A percentile compares a stretch with the other conserved stretches of the same genome.
Conservation (phyloP, 2,888 invertebrate genomes). For the Erannis defoliaria region DNA sequence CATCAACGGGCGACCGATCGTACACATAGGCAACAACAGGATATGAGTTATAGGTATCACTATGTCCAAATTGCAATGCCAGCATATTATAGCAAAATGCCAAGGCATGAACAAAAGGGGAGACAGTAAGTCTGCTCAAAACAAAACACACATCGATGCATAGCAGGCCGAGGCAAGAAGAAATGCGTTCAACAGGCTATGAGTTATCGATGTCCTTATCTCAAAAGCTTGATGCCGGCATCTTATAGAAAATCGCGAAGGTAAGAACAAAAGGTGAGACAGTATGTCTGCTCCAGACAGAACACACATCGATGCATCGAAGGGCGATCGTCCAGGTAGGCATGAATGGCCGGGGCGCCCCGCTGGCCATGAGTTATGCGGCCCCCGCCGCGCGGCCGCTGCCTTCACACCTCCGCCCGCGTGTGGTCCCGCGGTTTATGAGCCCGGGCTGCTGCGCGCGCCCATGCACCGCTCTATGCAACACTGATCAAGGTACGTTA, state of each 20-base stretch:
- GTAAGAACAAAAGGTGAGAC: constrained; percentile 60
- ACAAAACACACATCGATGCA: background rate
- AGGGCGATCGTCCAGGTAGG: constrained; percentile 70
- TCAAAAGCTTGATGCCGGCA: background rate
- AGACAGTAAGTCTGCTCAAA: constrained; percentile 59
- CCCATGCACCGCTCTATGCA: constrained; percentile 51
- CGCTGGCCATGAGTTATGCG: constrained; percentile 84
- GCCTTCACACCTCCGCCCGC: constrained; percentile 86
- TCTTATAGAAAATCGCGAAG: constrained; percentile 3
- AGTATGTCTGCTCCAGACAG: constrained; percentile 65
- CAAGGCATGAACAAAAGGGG: constrained; percentile 42
- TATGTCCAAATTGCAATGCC: background rate
- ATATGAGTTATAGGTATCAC: background rate
- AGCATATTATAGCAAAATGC: constrained; percentile 1
- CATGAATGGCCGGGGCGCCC: constrained; percentile 83
- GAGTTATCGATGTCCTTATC: background rate
- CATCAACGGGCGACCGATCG: background rate
- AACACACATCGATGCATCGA: constrained; percentile 64
- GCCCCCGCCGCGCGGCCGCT: constrained; percentile 79
- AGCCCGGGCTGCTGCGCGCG: constrained; percentile 74
- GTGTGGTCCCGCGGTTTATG: constrained; percentile 85
- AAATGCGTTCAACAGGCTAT: background rate
- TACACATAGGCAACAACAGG: background rate
- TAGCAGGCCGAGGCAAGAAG: background rate
- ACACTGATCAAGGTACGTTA: constrained; percentile 32